Evolutionary conservation across 2,888 invertebrate genomes (phyloP), one percentile per base, ranked within the genome.

Genomic region (Lochmaea crataegi): DNA sequence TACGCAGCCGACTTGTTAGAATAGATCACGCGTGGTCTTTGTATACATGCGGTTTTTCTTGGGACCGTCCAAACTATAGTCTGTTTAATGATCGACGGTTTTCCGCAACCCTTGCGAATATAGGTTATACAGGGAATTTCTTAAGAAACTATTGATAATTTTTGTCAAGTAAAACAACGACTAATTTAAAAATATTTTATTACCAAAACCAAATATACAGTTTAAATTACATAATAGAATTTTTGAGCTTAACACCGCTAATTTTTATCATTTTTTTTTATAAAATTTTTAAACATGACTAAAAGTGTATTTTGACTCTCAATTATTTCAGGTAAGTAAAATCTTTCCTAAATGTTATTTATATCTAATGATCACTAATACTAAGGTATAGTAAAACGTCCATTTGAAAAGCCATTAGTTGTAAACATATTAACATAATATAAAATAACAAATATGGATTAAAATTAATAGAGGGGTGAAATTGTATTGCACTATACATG

Each of bases 151-250:
- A 10, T 41, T 41, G 1, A 2, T 4, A 41, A 10, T 42, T 42
- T 14, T 4, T 45, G 4, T 6, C 32, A 45, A 45, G 14, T 45
- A 53, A 74, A 72, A 45, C 32, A 71, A 65, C 57, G 61, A 45
- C 61, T 16, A 9, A 4, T 68, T 26, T 76, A 75, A 78, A 78
- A 78, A 78, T 78, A 72, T 75, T 76, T 78, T 77, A 77, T 78
- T 77, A 78, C 78, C 77, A 77, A 78, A 78, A 78, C 78, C 78
- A 76, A 75, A 75, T 72, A 68, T 69, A 77, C 75, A 77, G 64
- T 71, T 72, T 72, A 71, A 68, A 75, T 63, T 71, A 77, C 68
- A 74, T 42, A 65, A 77, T 71, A 75, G 68, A 77, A 70, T 68
- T 75, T 41, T 75, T 75, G 77, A 77, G 77, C 77, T 75, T 68